A percentile compares a stretch with the other conserved stretches of the same genome.
These are phyloP conservation scores for Metacarcinus magister DNA, from an alignment of 2,888 invertebrate species.

Conservation along the genomic window DNA sequence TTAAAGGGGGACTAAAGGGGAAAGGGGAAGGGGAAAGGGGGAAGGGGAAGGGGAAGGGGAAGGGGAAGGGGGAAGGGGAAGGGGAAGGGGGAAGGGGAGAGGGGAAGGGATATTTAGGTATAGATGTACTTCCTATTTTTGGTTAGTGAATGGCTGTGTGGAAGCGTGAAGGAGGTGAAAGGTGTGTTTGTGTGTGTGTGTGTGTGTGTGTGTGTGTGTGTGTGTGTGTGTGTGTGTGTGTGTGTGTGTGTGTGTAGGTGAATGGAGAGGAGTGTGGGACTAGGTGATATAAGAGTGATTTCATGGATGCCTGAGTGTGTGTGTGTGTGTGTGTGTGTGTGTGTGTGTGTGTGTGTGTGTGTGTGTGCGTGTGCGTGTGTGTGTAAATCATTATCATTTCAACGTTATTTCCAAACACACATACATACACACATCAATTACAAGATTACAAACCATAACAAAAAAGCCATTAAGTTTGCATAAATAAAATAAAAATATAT, in stretches of 20 bases:
- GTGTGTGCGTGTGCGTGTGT: too few relatives aligned
- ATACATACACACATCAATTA: constrained; percentile 18
- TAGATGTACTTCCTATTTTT: background rate
- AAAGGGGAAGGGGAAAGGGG: background rate
- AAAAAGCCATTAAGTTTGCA: background rate
- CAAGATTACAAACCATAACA: background rate
- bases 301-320: background rate
- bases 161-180: background rate
- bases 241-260: background rate
- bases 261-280: background rate
- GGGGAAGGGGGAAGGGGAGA: background rate
- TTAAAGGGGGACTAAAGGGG: background rate
- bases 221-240: background rate
- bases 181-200: background rate
- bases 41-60: background rate
- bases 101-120: background rate
- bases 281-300: background rate
- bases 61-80: background rate
- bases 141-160: background rate
- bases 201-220: background rate
- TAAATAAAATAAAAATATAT: too few relatives aligned
- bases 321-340: background rate
- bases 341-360: too few relatives aligned
- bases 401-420: background rate
- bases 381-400: too few relatives aligned